phyloP scores from a whole-genome alignment of 2,888 invertebrate species.

The Agelastica alni region DNA sequence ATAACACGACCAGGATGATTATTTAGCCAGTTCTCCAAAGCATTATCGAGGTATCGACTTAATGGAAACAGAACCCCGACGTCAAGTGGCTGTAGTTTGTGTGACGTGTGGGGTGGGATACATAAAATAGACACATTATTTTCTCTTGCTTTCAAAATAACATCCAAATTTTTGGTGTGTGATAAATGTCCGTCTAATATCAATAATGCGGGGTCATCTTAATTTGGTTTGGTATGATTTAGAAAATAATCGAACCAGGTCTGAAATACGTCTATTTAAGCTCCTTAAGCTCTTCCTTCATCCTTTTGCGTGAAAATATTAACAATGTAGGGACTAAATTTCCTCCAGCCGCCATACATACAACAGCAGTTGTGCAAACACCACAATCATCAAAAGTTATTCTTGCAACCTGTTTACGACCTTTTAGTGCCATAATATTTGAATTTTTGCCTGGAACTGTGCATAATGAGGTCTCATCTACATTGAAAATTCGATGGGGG shows the following conservation, averaged over 20 bases:
- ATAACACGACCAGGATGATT: neutral
- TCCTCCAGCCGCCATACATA: neutral
- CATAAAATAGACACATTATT: neutral
- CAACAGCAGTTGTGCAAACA: neutral
- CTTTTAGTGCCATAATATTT: neutral
- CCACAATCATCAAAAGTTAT: constrained; percentile 4
- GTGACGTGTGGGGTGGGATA: too few relatives aligned
- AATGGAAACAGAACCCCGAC: neutral
- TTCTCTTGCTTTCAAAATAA: neutral
- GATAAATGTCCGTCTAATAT: neutral
- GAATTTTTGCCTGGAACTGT: neutral
- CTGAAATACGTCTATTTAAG: neutral
- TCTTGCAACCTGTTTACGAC: constrained; percentile 3
- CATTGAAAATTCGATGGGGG: too few relatives aligned
- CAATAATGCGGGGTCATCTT: neutral
- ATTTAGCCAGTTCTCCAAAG: neutral
- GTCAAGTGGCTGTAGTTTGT: too few relatives aligned
- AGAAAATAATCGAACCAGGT: neutral
- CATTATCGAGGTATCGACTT: neutral
- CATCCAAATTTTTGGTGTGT: neutral
- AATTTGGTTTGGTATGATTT: neutral
- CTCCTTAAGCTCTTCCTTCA: neutral
- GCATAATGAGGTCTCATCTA: too few relatives aligned
- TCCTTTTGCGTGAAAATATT: neutral
- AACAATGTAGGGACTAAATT: neutral